Percentiles rank a stretch among this genome's conserved stretches.
Conservation (phyloP, 2,113 vertebrate genomes). For the Anthoscopus minutus region DNA sequence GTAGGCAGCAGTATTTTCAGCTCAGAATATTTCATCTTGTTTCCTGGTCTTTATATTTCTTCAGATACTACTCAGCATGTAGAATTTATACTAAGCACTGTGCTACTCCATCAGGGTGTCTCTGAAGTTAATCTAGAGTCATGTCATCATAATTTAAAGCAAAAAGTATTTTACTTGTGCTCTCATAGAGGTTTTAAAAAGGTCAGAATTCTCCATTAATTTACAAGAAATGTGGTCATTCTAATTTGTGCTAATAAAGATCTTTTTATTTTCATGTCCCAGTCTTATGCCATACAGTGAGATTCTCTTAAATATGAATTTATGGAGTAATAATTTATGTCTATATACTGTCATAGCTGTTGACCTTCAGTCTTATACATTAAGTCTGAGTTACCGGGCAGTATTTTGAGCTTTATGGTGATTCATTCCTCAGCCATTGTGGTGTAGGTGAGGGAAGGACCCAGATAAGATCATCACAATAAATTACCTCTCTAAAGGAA, state of each 20-base stretch:
- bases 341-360: not conserved
- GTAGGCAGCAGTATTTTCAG: not conserved
- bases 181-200: not conserved
- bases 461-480: not conserved
- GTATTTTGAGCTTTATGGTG: not conserved
- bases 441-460: not conserved
- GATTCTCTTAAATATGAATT: not conserved
- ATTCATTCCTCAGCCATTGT: not conserved
- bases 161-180: not conserved
- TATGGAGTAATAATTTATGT: slow-evolving; percentile 35
- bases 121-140: not conserved
- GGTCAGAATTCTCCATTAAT: slow-evolving; percentile 15
- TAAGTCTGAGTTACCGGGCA: not conserved
- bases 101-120: not conserved
- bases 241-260: not conserved
- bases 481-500: not conserved
- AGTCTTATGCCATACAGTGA: not conserved
- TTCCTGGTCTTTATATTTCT: not conserved
- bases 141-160: not conserved
- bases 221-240: not conserved
- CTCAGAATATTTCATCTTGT: not conserved
- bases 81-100: not conserved
- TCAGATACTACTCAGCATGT: not conserved
- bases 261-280: not conserved
- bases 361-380: slow-evolving; percentile 36